These are phyloP conservation scores for Glaucopsyche alexis DNA, from an alignment of 2,888 invertebrate genomes.

Conservation along the genomic window DNA sequence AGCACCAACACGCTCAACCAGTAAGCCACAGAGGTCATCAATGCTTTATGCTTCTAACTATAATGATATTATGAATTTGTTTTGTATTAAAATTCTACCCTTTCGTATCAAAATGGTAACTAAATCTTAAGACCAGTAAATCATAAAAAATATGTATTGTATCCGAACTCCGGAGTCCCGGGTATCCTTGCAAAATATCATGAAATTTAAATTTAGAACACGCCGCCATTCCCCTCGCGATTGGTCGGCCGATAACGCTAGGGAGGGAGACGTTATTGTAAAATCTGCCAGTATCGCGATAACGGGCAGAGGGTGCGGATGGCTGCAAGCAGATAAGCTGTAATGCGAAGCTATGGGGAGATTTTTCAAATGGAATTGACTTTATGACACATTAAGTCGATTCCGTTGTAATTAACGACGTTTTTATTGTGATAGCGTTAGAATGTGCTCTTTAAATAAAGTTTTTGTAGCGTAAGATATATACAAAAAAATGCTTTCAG, in stretches of 20 bases:
- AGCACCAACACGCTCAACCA: no score
- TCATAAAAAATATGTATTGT: neutral
- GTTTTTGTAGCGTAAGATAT: neutral
- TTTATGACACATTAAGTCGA: conserved; percentile 59
- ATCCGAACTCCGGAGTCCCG: conserved; percentile 35
- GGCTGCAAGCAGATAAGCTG: conserved; percentile 67
- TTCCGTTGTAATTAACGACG: conserved; percentile 18
- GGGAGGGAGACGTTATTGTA: conserved; percentile 61
- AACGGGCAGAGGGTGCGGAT: conserved; percentile 66
- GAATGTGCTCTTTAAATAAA: neutral
- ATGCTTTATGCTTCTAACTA: no score
- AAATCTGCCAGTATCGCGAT: conserved; percentile 72
- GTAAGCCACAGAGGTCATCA: no score
- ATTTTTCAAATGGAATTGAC: conserved; percentile 51
- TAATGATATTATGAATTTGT: no score
- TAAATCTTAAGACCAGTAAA: neutral
- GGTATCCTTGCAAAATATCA: conserved; percentile 31
- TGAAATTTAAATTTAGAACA: conserved; percentile 43
- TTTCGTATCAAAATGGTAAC: neutral
- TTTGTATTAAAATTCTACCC: no score
- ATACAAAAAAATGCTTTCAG: no score
- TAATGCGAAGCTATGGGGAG: conserved; percentile 57
- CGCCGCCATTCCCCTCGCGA: conserved; percentile 56
- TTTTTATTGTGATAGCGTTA: neutral
- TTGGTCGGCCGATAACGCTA: conserved; percentile 62